Evolutionary conservation across 2,888 invertebrate species (phyloP).

Genomic region (Noctua janthe): DNA sequence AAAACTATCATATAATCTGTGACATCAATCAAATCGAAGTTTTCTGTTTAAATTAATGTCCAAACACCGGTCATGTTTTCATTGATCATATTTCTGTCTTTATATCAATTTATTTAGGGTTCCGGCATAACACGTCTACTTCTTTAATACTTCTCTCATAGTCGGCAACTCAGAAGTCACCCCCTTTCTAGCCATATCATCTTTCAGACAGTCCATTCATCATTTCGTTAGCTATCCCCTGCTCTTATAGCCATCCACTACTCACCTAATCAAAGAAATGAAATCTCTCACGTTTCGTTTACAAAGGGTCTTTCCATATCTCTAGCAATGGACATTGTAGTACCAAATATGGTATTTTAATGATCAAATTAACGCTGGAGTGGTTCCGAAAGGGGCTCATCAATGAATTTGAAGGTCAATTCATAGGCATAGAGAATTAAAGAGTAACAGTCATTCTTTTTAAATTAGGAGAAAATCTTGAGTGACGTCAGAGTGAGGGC

Average conservation of each 20-base stretch:
- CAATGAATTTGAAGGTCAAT: slow-evolving; percentile 23
- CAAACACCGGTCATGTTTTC: not conserved
- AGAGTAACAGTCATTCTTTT: slow-evolving; percentile 11
- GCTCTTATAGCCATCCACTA: not conserved
- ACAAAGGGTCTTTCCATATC: not conserved
- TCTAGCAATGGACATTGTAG: not conserved
- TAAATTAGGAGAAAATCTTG: slow-evolving; percentile 22
- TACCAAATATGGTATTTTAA: slow-evolving; percentile 1
- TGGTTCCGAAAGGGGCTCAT: not conserved
- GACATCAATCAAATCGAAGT: not conserved
- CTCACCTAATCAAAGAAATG: not conserved
- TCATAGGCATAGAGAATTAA: slow-evolving; percentile 13
- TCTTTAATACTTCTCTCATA: not conserved
- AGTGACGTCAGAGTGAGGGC: slow-evolving; percentile 1
- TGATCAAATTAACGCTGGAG: not conserved
- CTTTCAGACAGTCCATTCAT: not conserved
- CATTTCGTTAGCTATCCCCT: not conserved
- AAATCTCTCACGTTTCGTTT: not conserved
- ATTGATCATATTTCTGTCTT: not conserved
- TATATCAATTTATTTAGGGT: not conserved
- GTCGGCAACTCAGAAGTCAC: not conserved
- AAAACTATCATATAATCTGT: not conserved
- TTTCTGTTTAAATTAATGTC: not conserved
- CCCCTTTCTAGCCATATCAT: too few relatives aligned
- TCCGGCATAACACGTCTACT: not conserved